Evolutionary conservation across 2,113 vertebrate genomes (phyloP), one percentile per base, ranked within the genome.

Genomic region (Pantherophis guttatus): DNA sequence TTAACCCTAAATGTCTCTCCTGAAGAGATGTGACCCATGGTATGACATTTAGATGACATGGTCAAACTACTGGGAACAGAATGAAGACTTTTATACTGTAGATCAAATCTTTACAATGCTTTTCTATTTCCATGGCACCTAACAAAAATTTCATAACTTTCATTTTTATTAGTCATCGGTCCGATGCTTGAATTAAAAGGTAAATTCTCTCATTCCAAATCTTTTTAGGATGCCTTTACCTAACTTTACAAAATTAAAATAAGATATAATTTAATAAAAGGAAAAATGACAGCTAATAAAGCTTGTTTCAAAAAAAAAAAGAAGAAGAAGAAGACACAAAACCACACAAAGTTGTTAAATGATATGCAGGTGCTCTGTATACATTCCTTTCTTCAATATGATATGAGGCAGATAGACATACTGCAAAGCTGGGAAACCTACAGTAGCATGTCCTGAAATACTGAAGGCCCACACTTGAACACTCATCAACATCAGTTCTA

Each of bases 141-240:
- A 93, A 59, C 88, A 91, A 29, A 91, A 39, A 10, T 44, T 88
- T 88, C 44, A 39, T 87, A 90, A 81, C 81, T 81, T n/a, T 85
- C 44, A 70, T 89, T 92, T 19, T 88, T 93, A 92, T 29, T 33
- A 86, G 90, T 52, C 81, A 90, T 93, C 91, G 87, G 92, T 86
- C 65, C 94, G 95, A 59, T 91, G 57, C 81, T 93, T 29, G 55
- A 95, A 96, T 93, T 95, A 92, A 94, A 93, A 95, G 53, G 52
- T 52, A 65, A 53, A 4, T 29, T 55, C n/a, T n/a, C 50, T 21
- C 57, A 39, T 15, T 3, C 13, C 55, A 94, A 95, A 93, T 93
- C 62, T 87, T 92, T 94, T 95, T 93, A 94, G 85, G 58, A 48
- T 90, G 29, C 88, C 59, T 39, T 93, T 26, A 53, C 55, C 26